Evolutionary conservation across 2,113 vertebrate genomes (phyloP).

Genomic region (Brachyistius frenatus): DNA sequence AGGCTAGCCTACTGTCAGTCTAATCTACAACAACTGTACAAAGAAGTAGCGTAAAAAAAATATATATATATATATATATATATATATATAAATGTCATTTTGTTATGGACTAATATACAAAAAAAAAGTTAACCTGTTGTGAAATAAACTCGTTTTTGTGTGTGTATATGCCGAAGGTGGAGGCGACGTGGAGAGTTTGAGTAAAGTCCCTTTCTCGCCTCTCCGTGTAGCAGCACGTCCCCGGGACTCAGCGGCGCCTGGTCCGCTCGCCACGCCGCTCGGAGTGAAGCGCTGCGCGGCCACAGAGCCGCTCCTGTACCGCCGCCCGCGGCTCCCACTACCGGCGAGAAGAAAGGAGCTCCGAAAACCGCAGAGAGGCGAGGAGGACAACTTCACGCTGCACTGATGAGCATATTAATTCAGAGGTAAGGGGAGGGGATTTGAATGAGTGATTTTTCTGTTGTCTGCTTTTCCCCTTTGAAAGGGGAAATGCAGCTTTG

Average conservation of each 20-base stretch:
- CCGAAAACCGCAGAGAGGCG: not conserved
- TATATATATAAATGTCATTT: too few species aligned
- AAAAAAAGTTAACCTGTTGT: too few species aligned
- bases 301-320: slow-evolving; percentile 6
- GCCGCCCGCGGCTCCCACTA: slow-evolving; percentile 36
- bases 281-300: slow-evolving; percentile 39
- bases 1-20: too few species aligned
- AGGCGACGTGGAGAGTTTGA: not conserved
- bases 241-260: slow-evolving; percentile 59
- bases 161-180: too few species aligned
- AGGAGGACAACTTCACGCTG: not conserved
- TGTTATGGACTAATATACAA: too few species aligned
- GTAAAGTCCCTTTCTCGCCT: not conserved
- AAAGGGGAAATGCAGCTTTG: slow-evolving; percentile 77
- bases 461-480: slow-evolving; percentile 76
- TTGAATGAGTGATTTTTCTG: slow-evolving; percentile 11
- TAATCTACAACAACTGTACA: too few species aligned
- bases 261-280: slow-evolving; percentile 38
- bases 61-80: too few species aligned
- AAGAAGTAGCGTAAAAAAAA: too few species aligned
- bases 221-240: not conserved
- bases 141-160: too few species aligned
- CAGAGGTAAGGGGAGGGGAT: not conserved
- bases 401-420: not conserved
- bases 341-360: slow-evolving; percentile 5